Conservation (phyloP, 1,140 invertebrate genomes). For the Venustaconcha ellipsiformis region DNA sequence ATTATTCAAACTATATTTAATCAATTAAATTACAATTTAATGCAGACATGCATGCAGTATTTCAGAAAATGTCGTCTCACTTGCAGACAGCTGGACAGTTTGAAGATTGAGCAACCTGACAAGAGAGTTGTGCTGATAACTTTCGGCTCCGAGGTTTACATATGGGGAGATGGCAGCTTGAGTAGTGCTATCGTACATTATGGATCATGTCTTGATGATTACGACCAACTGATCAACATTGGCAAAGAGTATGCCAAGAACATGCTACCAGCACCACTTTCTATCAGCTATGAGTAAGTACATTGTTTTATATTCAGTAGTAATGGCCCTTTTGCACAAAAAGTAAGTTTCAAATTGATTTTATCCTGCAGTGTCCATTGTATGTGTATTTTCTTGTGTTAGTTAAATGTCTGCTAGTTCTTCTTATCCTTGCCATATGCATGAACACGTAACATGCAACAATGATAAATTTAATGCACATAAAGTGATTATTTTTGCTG, state of each 20-base stretch:
- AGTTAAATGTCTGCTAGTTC: too few species aligned
- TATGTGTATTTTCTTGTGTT: too few species aligned
- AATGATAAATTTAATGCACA: too few species aligned
- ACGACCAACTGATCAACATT: conserved; percentile 40
- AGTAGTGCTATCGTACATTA: conserved; percentile 2
- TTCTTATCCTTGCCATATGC: too few species aligned
- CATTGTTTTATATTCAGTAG: not conserved
- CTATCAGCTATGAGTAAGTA: conserved; percentile 45
- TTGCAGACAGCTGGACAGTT: conserved; percentile 52
- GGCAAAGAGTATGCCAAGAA: conserved; percentile 39
- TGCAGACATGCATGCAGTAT: not conserved
- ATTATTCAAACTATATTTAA: too few species aligned
- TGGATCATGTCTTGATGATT: conserved; percentile 19
- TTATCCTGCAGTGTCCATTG: too few species aligned
- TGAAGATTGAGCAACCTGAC: conserved; percentile 55
- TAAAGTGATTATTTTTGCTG: too few species aligned
- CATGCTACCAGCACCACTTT: conserved; percentile 41
- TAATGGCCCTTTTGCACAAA: too few species aligned
- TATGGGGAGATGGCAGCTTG: conserved; percentile 47
- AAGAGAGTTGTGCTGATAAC: conserved; percentile 54
- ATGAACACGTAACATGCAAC: too few species aligned
- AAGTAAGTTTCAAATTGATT: too few species aligned
- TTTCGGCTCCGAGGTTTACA: conserved; percentile 52
- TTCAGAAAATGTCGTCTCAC: too few species aligned
- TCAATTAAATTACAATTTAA: not conserved